Evolutionary conservation across 2,888 invertebrate genomes (phyloP), one percentile per base, ranked within the genome.

Genomic region (Tinea pellionella): DNA sequence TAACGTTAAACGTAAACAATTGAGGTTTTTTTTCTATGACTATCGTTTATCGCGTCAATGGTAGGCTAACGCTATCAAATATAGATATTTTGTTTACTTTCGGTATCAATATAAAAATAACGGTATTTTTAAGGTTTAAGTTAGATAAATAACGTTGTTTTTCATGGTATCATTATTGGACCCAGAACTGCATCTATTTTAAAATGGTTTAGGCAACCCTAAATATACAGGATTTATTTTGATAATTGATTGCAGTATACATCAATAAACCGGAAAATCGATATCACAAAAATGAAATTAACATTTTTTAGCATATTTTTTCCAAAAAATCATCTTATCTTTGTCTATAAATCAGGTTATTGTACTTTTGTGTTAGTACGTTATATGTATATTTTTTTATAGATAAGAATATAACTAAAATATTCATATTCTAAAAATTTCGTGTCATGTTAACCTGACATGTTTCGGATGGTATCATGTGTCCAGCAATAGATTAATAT

Each of bases 401-500:
- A 37, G 37, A 37, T 37, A 37, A 37, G 11, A 37, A 37, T n/a
- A n/a, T 24, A 37, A 37, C 37, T 37, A 37, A 37, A 37, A 37
- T 37, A 37, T 37, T 37, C 37, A 37, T 37, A 37, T 12, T 37
- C 9, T 4, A 7, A 53, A 51, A 53, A 53, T 53, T 24, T 24
- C 24, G 53, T 47, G 47, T 47, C 73, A 79, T 82, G 74, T 80
- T 72, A 75, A 62, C 75, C 70, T 53, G 62, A 64, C 65, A 62
- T 67, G 62, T 67, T 60, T 62, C 55, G 61, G 65, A 68, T 66
- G 68, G 74, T 78, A 78, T 79, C 74, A 71, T 73, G 77, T 80
- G 70, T 78, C 74, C 68, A 68, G 70, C 74, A 69, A 74, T 78
- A 77, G 74, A 79, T 82, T 81, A 79, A 80, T 80, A 80, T 80